Conservation (phyloP, 2,888 invertebrate genomes). For the Heliconius aoede region DNA sequence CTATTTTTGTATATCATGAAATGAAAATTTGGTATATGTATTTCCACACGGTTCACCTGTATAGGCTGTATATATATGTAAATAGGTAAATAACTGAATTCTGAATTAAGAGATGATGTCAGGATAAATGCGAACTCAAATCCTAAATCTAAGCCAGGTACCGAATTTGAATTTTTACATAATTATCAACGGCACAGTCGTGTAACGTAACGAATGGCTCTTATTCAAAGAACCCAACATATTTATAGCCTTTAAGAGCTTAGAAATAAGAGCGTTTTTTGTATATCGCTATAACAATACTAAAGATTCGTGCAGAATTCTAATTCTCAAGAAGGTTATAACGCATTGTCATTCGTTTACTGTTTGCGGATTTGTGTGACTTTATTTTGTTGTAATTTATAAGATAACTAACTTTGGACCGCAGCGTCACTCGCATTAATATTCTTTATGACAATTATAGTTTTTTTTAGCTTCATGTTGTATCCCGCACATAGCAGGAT, state of each 20-base stretch:
- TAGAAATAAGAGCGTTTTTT: background rate
- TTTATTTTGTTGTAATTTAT: background rate
- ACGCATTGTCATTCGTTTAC: slow-evolving; percentile 28
- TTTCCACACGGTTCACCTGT: no score
- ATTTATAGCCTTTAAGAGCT: background rate
- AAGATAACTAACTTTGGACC: background rate
- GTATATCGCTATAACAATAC: slow-evolving; percentile 25
- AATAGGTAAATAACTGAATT: no score
- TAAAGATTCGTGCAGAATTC: slow-evolving; percentile 13
- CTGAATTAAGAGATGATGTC: no score
- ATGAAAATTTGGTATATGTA: no score
- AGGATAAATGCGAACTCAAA: background rate
- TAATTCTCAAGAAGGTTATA: slow-evolving; percentile 29
- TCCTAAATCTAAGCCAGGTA: background rate
- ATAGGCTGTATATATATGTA: no score
- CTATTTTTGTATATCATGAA: no score
- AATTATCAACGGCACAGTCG: slow-evolving; percentile 18
- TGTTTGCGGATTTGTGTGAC: background rate
- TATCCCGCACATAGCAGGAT: background rate
- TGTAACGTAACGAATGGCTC: slow-evolving; percentile 8
- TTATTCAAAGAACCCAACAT: background rate
- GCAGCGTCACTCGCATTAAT: background rate
- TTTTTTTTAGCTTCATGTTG: background rate
- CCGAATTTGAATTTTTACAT: slow-evolving; percentile 17
- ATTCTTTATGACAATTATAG: no score